These are phyloP conservation scores for Catharus ustulatus DNA, from an alignment of 2,797 vertebrate genomes.

Conservation along the genomic window DNA sequence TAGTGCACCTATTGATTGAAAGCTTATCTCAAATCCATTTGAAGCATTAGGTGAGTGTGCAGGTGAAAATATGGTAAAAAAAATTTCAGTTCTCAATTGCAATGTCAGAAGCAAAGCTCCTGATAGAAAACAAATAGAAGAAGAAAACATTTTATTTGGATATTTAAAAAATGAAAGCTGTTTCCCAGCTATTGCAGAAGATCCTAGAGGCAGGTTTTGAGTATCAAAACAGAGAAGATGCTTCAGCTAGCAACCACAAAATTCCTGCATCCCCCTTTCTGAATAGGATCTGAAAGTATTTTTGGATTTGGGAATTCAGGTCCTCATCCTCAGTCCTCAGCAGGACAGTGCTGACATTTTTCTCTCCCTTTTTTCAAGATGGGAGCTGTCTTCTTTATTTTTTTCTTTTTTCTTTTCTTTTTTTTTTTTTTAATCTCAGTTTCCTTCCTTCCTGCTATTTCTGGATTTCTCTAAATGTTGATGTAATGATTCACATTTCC, in stretches of 20 bases:
- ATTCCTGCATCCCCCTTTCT: not conserved
- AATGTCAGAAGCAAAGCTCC: not conserved
- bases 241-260: not conserved
- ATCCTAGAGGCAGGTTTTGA: not conserved
- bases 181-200: not conserved
- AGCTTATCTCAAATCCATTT: not conserved
- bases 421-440: not conserved
- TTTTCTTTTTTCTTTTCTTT: not conserved
- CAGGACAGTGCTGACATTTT: not conserved
- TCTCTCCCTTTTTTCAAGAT: not conserved
- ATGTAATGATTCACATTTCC: not conserved
- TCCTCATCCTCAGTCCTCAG: not conserved
- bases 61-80: not conserved
- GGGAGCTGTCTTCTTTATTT: not conserved
- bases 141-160: not conserved
- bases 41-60: not conserved
- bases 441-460: conserved; percentile 28
- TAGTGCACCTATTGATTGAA: not conserved
- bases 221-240: not conserved
- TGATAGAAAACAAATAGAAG: not conserved
- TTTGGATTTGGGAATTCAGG: not conserved
- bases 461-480: not conserved
- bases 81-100: not conserved
- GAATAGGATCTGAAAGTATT: not conserved
- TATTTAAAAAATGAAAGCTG: not conserved